Evolutionary conservation across 2,888 invertebrate genomes (phyloP), one percentile per base, ranked within the genome.

Genomic region (Noctua pronuba): DNA sequence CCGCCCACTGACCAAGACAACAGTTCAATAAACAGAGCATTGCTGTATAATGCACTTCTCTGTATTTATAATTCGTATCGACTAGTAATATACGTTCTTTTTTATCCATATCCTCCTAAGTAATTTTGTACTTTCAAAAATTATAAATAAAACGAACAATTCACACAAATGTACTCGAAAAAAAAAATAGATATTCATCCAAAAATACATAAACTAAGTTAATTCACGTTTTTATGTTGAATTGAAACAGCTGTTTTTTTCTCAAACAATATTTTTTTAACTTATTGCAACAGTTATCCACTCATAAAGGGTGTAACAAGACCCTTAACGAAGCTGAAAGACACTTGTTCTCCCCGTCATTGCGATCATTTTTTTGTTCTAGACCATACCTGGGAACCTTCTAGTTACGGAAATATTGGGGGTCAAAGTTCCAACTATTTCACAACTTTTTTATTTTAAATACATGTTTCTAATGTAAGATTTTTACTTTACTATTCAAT

Each of bases 181-280:
- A 68, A 31, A 2, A 24, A 49, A 5, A 11, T 10, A 41, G 10
- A 31, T 7, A 21, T 71, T 60, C 28, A 28, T 41, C 1, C 41
- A 70, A 11, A 28, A 4, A 28, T 13, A 31, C n/a, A n/a, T 38
- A 38, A n/a, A 69, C 49, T 52, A 35, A 69, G 21, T 24, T 2
- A 62, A 21, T 46, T 35, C 60, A 35, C 5, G 38, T 28, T 35
- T 44, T 73, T 49, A 3, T 38, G 11, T 73, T 38, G 73, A 11
- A 10, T 73, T 38, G 73, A 11, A 28, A 73, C 73, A 73, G 49
- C 24, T 38, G 73, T 49, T 69, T 46, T 11, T 21, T 0, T 10
- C 2, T 49, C 49, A 49, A 18, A 5, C 10, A 62, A 62, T 35
- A 10, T 35, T 21, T 46, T n/a, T 18, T 68, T 1, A 35, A 18